Conservation (phyloP, 2,888 invertebrate species). For the Lapara coniferarum region DNA sequence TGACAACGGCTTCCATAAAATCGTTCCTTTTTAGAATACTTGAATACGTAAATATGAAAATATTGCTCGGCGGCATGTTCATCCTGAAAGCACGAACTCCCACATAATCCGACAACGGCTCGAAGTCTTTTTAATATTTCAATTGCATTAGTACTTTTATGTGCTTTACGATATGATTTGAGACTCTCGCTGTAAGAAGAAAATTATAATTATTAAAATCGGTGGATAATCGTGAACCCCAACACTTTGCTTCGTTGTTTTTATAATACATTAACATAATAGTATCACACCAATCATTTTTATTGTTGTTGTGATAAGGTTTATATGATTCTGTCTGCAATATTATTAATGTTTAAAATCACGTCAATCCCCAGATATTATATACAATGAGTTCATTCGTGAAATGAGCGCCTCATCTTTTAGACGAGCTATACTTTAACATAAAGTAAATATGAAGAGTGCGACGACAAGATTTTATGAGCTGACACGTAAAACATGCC, state of each 20-base stretch:
- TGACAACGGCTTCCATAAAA: constrained; percentile 9
- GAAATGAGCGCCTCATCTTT: not conserved
- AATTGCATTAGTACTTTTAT: not conserved
- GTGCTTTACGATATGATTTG: not conserved
- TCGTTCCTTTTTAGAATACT: not conserved
- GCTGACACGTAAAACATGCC: not conserved
- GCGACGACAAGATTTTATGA: not conserved
- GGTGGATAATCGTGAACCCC: too few species aligned
- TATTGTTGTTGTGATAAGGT: too few species aligned
- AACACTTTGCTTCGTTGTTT: too few species aligned
- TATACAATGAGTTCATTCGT: too few species aligned
- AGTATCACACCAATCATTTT: too few species aligned
- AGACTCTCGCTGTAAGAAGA: not conserved
- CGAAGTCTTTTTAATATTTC: constrained; percentile 3
- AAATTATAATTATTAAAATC: too few species aligned
- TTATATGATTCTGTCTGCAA: too few species aligned
- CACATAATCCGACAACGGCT: not conserved
- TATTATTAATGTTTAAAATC: too few species aligned
- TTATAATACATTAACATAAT: too few species aligned
- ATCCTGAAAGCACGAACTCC: not conserved
- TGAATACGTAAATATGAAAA: constrained; percentile 19
- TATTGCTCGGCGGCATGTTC: not conserved
- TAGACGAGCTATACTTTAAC: not conserved
- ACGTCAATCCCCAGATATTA: too few species aligned
- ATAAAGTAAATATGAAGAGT: not conserved